Conservation (phyloP, 2,113 vertebrate genomes). For the Fregata magnificens region DNA sequence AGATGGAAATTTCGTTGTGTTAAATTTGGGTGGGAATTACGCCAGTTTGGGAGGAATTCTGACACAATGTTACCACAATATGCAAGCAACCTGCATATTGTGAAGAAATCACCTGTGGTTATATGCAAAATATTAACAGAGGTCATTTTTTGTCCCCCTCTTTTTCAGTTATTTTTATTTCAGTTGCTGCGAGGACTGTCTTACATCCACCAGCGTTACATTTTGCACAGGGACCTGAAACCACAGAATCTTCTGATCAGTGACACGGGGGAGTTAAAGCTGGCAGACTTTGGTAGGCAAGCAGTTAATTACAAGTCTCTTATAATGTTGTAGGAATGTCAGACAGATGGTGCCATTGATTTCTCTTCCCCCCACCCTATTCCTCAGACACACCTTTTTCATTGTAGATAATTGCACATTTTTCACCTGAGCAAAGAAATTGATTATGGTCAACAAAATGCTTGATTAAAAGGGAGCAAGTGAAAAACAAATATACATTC, state of each 20-base stretch:
- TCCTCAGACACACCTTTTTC: conserved; percentile 67
- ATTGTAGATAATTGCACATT: conserved; percentile 61
- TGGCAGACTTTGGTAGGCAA: conserved; percentile 95
- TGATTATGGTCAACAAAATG: conserved; percentile 60
- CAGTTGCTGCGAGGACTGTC: conserved; percentile 95
- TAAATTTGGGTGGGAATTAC: not conserved
- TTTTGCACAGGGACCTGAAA: conserved; percentile 96
- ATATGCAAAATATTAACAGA: conserved; percentile 72
- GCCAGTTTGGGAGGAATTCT: conserved; percentile 15
- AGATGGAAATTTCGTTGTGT: not conserved
- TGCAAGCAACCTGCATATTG: conserved; percentile 28
- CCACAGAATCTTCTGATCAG: conserved; percentile 98
- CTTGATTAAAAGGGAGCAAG: conserved; percentile 43
- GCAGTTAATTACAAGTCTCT: conserved; percentile 78
- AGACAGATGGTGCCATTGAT: conserved; percentile 74
- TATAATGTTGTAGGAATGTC: conserved; percentile 73
- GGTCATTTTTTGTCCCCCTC: conserved; percentile 66
- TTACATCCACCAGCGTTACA: conserved; percentile 97
- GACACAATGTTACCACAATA: conserved; percentile 21
- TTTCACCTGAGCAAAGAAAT: conserved; percentile 45
- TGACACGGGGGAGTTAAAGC: conserved; percentile 95
- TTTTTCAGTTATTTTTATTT: conserved; percentile 93
- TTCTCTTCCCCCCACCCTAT: conserved; percentile 51
- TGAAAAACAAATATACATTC: conserved; percentile 9
- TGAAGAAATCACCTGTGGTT: conserved; percentile 62